Evolutionary conservation across 2,888 invertebrate species (phyloP).

Genomic region (Nebria salina): DNA sequence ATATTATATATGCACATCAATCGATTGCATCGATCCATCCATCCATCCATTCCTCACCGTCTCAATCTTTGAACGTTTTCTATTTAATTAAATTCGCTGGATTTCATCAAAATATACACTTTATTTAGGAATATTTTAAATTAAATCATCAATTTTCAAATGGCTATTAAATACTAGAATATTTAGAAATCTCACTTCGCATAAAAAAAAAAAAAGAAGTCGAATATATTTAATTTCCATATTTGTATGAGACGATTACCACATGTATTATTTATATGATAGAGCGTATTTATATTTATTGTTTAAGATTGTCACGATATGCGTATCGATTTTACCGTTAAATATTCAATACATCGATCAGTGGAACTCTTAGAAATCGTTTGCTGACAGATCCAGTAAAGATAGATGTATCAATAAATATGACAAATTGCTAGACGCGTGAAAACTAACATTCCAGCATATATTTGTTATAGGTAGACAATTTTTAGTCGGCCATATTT

Average conservation of each 20-base stretch:
- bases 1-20: conserved; percentile 1
- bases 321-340: conserved; percentile 21
- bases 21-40: background rate
- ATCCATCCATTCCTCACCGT: background rate
- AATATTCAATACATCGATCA: conserved; percentile 19
- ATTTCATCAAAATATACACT: too few species aligned
- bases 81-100: too few species aligned
- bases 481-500: background rate
- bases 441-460: conserved; percentile 30
- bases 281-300: background rate
- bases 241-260: background rate
- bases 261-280: conserved; percentile 1
- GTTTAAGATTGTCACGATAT: conserved; percentile 6
- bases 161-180: too few species aligned
- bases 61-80: background rate
- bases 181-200: too few species aligned
- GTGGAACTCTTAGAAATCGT: conserved; percentile 5
- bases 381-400: conserved; percentile 35
- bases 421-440: conserved; percentile 32
- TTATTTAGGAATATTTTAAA: too few species aligned
- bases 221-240: background rate
- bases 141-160: too few species aligned
- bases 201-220: too few species aligned
- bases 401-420: conserved; percentile 44
- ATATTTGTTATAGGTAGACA: background rate